Conservation (phyloP, 2,888 invertebrate species). For the Gortyna flavago region DNA sequence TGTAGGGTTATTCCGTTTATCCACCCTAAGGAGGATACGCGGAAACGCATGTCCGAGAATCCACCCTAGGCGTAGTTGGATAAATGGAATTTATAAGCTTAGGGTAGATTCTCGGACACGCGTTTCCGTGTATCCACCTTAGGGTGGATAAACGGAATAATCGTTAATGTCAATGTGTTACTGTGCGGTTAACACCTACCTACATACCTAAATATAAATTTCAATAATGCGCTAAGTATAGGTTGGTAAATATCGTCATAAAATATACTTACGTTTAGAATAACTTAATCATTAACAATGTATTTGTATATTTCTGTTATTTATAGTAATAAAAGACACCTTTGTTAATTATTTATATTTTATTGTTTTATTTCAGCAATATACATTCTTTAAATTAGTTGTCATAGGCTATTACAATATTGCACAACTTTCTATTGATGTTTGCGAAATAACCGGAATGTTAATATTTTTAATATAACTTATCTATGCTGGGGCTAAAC, state of each 20-base stretch:
- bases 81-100: no score
- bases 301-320: constrained; percentile 55
- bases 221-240: constrained; percentile 18
- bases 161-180: background rate
- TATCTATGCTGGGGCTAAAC: background rate
- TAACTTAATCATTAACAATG: constrained; percentile 36
- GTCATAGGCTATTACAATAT: constrained; percentile 43
- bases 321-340: constrained; percentile 55
- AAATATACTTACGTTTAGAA: constrained; percentile 38
- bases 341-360: constrained; percentile 63
- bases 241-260: constrained; percentile 18
- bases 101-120: no score
- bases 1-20: background rate
- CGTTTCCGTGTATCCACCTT: no score
- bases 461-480: background rate
- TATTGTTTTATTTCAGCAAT: constrained; percentile 63
- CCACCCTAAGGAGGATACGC: no score
- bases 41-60: no score
- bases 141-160: no score
- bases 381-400: constrained; percentile 47
- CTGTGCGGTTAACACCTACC: background rate
- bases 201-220: background rate
- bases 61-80: no score
- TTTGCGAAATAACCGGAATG: background rate
- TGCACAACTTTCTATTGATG: constrained; percentile 47